Evolutionary conservation across 2,888 invertebrate genomes (phyloP), one percentile per base, ranked within the genome.

Genomic region (Seira ritae): DNA sequence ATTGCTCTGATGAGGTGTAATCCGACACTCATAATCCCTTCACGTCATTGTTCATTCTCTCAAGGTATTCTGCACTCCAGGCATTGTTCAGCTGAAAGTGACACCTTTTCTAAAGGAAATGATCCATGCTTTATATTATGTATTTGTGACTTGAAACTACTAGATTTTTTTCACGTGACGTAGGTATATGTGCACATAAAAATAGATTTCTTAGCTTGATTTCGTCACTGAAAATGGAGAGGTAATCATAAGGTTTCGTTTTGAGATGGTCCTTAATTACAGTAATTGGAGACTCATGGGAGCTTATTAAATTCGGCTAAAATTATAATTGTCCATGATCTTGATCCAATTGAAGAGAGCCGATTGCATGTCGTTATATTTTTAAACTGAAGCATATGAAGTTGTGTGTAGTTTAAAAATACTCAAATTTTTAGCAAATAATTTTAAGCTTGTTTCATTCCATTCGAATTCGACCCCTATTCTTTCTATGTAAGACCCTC

Each of bases 281-380:
- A 68, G 80, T 80, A 80, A 80, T 80, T 80, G 80, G 80, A 80
- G 73, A 80, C 80, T 80, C 80, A 73, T 80, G 80, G 80, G 80
- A 80, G 80, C 73, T 73, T 20, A 80, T 80, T 80, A 80, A 42
- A 22, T 73, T 55, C 42, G 24, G 37, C 60, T 80, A 60, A 80
- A 73, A n/a, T n/a, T n/a, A n/a, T n/a, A n/a, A n/a, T n/a, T n/a
- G n/a, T n/a, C n/a, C n/a, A n/a, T n/a, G n/a, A n/a, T n/a, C n/a
- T n/a, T n/a, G n/a, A n/a, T n/a, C n/a, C n/a, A n/a, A n/a, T n/a
- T n/a, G n/a, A n/a, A n/a, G n/a, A n/a, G n/a, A n/a, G n/a, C n/a
- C n/a, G n/a, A n/a, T n/a, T n/a, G n/a, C n/a, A n/a, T n/a, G n/a
- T n/a, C n/a, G n/a, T n/a, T n/a, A n/a, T n/a, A n/a, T n/a, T n/a